Evolutionary conservation across 2,113 vertebrate genomes (phyloP), one percentile per base, ranked within the genome.

Genomic region (Barbus barbus): DNA sequence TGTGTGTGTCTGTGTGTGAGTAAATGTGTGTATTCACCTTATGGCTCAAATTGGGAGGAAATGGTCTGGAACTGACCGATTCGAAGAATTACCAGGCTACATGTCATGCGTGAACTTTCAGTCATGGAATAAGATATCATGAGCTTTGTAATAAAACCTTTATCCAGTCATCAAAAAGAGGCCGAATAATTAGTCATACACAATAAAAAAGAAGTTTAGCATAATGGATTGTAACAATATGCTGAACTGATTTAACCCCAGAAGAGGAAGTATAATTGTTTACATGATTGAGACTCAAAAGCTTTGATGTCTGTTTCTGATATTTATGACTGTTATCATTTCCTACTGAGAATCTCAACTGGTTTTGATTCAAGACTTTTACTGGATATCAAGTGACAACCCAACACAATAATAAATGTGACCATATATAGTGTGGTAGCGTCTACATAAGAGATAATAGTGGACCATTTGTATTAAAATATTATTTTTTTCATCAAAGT

Each of bases 121-220:
- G 73, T 74, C 71, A 83, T 41, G 76, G 44, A 80, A 84, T 84
- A 53, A 82, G 78, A 78, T 38, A 67, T 82, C 83, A 72, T 63
- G 33, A 77, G 83, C 18, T 67, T 12, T 31, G 61, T 48, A 48
- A 67, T 28, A 63, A 67, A 80, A 26, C 16, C 24, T 80, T 33
- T 51, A 65, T 65, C 78, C 58, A 79, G 61, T 44, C 60, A 78
- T 63, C 77, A 79, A 79, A 41, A 36, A 61, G 58, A 26, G 56
- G 56, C 13, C 8, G 24, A 44, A 79, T 79, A 18, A 79, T 61
- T 28, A 44, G 56, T 26, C 9, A 61, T 78, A 44, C 33, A 78
- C 56, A 44, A 20, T 44, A 36, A 36, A 78, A 36, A 4, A 41
- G 38, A 41, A 24, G 33, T 41, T 38, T 41, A 61, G 14, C 22